Base-by-base conservation (phyloP, 2,888 invertebrate species). In the Psylliodes chrysocephalus region DNA sequence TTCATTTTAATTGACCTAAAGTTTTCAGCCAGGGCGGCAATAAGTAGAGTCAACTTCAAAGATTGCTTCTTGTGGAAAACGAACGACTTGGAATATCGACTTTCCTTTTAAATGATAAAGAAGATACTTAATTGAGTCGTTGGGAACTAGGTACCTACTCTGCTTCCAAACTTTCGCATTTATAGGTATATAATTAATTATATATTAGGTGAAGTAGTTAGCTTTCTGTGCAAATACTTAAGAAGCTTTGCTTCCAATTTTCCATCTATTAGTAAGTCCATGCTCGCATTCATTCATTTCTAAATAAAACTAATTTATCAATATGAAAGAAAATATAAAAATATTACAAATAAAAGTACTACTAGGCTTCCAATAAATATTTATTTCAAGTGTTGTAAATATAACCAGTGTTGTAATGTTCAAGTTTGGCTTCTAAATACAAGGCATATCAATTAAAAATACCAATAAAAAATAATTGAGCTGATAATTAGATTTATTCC, bases 1-100 rank as follows among this genome's bases (percentile, higher is more conserved):
- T 69, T 70, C 67, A 63, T 68, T 69, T 68, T 69, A 67, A 71
- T 71, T 72, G 62, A 53, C 57, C 62, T 6, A 57, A 62, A 66
- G 55, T 66, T 66, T 63, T 60, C 47, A 55, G 66, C 52, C n/a
- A 53, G 33, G 63, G 56, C 40, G 60, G 63, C 60, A 64, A 64
- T 60, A 61, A 61, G 64, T 57, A 65, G 59, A 53, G 51, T 18
- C 51, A 40, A 62, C 61, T 61, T 60, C 64, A 56, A 57, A 61
- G 61, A 61, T 61, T 38, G 47, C 59, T 62, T 38, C 49, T n/a
- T 40, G 47, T n/a, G 52, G 40, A 19, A 40, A 59, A 55, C 15
- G 25, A 52, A 28, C 38, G 46, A 53, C 60, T 60, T 60, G 35
- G 60, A 60, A 64, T 53, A 65, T 53, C 60, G 49, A 47, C 51